phyloP scores from a whole-genome alignment of 2,888 invertebrate genomes.

The Cyaniris semiargus region DNA sequence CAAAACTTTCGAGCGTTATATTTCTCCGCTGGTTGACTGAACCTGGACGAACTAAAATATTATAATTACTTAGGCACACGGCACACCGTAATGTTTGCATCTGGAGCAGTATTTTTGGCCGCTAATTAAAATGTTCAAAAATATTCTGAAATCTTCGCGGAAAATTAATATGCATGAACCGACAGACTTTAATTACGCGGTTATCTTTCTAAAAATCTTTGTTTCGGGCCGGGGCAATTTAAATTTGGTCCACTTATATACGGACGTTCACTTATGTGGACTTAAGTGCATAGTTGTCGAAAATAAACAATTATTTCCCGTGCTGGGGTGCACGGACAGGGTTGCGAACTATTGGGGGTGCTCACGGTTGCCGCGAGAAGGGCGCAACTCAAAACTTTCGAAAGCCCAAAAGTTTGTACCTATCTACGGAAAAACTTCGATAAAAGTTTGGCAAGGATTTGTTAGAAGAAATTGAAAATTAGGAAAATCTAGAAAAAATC shows the following conservation, averaged over 20 bases:
- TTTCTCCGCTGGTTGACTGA: background rate
- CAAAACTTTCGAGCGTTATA: background rate
- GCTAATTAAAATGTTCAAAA: slow-evolving; percentile 10
- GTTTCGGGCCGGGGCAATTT: slow-evolving; percentile 33
- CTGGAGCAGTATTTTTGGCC: background rate
- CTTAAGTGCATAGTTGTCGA: slow-evolving; percentile 60
- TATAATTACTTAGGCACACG: background rate
- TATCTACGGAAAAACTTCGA: background rate
- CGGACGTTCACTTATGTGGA: slow-evolving; percentile 34
- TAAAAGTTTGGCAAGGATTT: slow-evolving; percentile 22
- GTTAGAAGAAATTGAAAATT: background rate
- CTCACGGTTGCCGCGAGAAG: slow-evolving; percentile 42
- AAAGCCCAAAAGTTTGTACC: slow-evolving; percentile 4
- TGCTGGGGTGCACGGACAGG: slow-evolving; percentile 55
- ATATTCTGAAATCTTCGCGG: background rate
- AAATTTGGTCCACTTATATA: slow-evolving; percentile 25
- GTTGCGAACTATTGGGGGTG: slow-evolving; percentile 65
- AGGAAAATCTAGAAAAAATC: background rate
- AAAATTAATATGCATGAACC: slow-evolving; percentile 25
- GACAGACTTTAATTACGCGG: background rate
- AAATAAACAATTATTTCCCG: slow-evolving; percentile 79
- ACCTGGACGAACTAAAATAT: background rate
- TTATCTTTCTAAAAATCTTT: slow-evolving; percentile 38
- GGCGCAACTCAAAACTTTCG: slow-evolving; percentile 45
- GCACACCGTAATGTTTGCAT: background rate